phyloP scores from a whole-genome alignment of 2,797 vertebrate species.

The Anguilla obscura region DNA sequence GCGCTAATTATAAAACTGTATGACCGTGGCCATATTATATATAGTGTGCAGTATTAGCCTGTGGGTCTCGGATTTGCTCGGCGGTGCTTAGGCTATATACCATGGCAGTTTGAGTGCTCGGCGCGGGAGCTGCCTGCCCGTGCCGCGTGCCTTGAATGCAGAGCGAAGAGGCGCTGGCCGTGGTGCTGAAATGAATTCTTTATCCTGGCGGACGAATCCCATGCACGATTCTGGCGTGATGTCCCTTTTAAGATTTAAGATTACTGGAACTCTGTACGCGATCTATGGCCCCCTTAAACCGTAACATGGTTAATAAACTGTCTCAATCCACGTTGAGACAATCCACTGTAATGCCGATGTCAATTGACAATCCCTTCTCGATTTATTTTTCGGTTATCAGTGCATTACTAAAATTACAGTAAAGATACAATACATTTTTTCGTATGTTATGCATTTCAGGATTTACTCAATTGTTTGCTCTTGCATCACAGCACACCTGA shows the following conservation, averaged over 20 bases:
- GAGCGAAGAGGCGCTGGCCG: slow-evolving; percentile 49
- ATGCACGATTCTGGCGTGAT: background rate
- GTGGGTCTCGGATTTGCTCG: background rate
- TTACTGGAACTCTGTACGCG: background rate
- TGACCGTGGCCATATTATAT: background rate
- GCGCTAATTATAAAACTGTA: background rate
- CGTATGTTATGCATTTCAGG: background rate
- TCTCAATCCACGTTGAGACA: background rate
- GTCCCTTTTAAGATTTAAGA: slow-evolving; percentile 18
- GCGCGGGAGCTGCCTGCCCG: background rate
- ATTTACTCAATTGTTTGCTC: background rate
- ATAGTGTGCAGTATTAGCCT: background rate
- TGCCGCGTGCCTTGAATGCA: background rate
- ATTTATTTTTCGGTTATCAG: background rate
- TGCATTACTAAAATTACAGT: background rate
- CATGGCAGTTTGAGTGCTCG: background rate
- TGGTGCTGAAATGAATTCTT: slow-evolving; percentile 55
- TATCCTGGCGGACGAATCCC: background rate
- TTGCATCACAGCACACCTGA: background rate
- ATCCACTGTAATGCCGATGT: background rate
- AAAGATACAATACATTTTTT: background rate
- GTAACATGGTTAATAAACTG: background rate
- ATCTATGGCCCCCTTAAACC: slow-evolving; percentile 3
- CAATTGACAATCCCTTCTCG: background rate
- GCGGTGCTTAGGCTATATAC: background rate